Evolutionary conservation across 2,113 vertebrate genomes (phyloP).

Genomic region (Cairina moschata): DNA sequence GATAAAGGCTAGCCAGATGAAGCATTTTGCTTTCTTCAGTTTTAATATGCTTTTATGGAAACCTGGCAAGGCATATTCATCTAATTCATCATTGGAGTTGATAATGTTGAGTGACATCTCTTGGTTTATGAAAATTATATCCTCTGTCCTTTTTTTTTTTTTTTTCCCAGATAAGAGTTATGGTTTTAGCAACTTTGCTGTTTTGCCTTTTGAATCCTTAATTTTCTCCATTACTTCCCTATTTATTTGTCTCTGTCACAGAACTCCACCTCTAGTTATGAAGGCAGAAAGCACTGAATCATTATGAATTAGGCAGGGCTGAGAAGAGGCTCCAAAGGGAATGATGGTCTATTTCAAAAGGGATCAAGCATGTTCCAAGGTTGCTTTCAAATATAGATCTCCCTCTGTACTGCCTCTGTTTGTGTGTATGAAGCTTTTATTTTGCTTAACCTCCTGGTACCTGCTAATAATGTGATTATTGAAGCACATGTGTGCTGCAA

Average conservation of each 20-base stretch:
- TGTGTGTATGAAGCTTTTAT: slow-evolving; percentile 19
- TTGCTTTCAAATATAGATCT: slow-evolving; percentile 57
- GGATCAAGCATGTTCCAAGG: background rate
- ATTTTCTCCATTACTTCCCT: slow-evolving; percentile 1
- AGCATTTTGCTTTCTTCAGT: background rate
- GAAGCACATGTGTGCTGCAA: background rate
- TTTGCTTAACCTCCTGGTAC: slow-evolving; percentile 29
- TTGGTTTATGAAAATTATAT: background rate
- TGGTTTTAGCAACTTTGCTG: background rate
- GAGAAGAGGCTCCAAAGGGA: background rate
- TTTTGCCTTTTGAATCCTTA: background rate
- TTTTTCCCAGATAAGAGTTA: background rate
- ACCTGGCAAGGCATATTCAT: background rate
- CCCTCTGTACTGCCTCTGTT: background rate
- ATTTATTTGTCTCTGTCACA: slow-evolving; percentile 33
- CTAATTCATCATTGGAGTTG: background rate
- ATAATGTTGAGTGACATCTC: background rate
- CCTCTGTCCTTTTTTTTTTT: background rate
- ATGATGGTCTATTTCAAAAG: slow-evolving; percentile 7
- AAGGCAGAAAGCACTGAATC: slow-evolving; percentile 20
- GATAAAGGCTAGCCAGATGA: background rate
- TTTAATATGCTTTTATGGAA: background rate
- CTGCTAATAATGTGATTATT: slow-evolving; percentile 45
- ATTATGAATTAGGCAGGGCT: slow-evolving; percentile 8
- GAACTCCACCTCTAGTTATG: background rate